phyloP scores from a whole-genome alignment of 2,113 vertebrate genomes.

The Hippocampus mohnikei region DNA sequence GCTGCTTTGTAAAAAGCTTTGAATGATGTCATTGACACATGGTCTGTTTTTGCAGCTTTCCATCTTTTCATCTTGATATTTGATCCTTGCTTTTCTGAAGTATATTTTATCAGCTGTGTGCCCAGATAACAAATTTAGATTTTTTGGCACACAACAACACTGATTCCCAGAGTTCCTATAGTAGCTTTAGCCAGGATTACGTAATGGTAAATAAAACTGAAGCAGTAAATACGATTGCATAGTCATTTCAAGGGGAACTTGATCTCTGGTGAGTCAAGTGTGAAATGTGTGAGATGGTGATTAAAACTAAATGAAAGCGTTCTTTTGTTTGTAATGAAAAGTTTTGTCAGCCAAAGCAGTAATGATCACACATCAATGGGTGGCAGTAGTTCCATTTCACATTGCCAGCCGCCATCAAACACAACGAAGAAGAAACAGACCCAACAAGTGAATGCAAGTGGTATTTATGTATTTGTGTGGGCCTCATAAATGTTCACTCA shows the following conservation, averaged over 20 bases:
- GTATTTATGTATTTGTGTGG: no score
- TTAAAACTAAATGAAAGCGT: no score
- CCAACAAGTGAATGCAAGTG: neutral
- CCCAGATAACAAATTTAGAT: neutral
- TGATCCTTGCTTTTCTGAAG: neutral
- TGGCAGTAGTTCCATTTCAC: no score
- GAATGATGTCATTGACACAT: neutral
- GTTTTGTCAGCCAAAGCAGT: no score
- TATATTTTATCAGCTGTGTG: neutral
- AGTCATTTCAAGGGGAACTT: no score
- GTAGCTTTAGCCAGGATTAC: neutral
- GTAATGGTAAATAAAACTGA: neutral
- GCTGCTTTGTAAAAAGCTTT: neutral
- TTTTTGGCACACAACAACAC: neutral
- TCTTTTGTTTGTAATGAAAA: no score
- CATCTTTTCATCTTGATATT: neutral
- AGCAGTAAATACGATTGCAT: neutral
- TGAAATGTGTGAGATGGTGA: no score
- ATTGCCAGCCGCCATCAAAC: no score
- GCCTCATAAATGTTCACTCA: no score
- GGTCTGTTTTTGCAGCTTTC: neutral
- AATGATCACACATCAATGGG: no score
- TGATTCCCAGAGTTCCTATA: neutral
- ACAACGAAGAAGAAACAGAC: no score
- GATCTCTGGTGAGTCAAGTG: no score